These are phyloP conservation scores for Xyrauchen texanus DNA, from an alignment of 2,113 vertebrate genomes.

Conservation along the genomic window DNA sequence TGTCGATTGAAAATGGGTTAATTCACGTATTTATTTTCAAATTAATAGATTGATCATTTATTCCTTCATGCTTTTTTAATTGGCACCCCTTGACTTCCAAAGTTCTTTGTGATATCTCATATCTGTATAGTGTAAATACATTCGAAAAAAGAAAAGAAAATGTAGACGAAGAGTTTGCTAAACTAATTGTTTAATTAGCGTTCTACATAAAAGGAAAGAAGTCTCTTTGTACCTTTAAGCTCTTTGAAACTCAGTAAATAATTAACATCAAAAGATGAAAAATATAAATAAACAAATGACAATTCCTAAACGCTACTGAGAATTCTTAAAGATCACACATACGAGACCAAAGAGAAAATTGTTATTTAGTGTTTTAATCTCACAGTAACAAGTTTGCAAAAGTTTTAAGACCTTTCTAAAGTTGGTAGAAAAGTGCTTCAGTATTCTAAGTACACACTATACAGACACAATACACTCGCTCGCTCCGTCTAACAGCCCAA, in stretches of 20 bases:
- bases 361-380: constrained; percentile 9
- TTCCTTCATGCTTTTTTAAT: too few relatives aligned
- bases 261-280: constrained; percentile 2
- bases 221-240: not conserved
- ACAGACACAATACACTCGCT: not conserved
- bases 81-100: too few relatives aligned
- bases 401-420: not conserved
- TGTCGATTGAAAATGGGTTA: too few relatives aligned
- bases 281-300: not conserved
- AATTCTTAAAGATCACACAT: not conserved
- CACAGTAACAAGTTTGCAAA: not conserved
- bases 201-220: not conserved
- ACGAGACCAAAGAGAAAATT: not conserved
- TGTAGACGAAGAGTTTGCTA: too few relatives aligned
- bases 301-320: not conserved
- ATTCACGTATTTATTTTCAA: too few relatives aligned
- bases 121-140: too few relatives aligned
- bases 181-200: too few relatives aligned
- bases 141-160: too few relatives aligned
- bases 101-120: too few relatives aligned
- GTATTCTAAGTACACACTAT: constrained; percentile 1
- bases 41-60: too few relatives aligned
- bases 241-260: constrained; percentile 11
- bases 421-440: not conserved
- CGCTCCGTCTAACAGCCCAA: constrained; percentile 16